Evolutionary conservation across 2,113 vertebrate genomes (phyloP), one percentile per base, ranked within the genome.

Genomic region (Lepisosteus osseus): DNA sequence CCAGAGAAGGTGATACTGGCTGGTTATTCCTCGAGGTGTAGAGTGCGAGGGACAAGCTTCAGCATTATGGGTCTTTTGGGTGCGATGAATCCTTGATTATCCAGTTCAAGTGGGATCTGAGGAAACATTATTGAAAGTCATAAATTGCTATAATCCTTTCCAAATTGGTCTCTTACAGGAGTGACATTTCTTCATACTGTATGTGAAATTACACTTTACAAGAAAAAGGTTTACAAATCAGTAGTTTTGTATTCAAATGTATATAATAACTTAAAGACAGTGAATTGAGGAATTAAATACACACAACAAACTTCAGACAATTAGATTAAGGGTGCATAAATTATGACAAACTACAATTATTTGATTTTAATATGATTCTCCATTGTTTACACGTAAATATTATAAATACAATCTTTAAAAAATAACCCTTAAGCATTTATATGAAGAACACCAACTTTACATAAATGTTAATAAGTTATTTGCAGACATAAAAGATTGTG

Each of bases 51-150:
- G 45, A 83, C 82, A 74, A 94, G 77, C 82, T 92, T 93, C 68
- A 95, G 84, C 41, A 85, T 61, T 59, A 95, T 86, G 17, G 92
- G 92, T 70, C 89, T 68, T 82, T 91, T 91, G 0, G 90, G 89
- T 1, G 72, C 61, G 17, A 93, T 4, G 29, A 93, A 73, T 57
- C 76, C 81, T 57, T 78, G 74, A 0, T 17, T 29, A 63, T 88
- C 91, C 84, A 95, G 0, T 67, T 92, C 85, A 17, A 94, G 4
- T 0, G 92, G 93, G 63, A 93, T 78, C 94, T 95, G 75, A 29
- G 51, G 0, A 63, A 70, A 43, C 56, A 3, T 57, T 66, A 44
- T 66, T 41, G 7, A 41, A 6, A 42, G 29, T 29, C 29, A 29
- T 29, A 29, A 29, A 29, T 29, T 29, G 29, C 40, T 66, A 11